Conservation (phyloP, 2,113 vertebrate species). For the Charina bottae region DNA sequence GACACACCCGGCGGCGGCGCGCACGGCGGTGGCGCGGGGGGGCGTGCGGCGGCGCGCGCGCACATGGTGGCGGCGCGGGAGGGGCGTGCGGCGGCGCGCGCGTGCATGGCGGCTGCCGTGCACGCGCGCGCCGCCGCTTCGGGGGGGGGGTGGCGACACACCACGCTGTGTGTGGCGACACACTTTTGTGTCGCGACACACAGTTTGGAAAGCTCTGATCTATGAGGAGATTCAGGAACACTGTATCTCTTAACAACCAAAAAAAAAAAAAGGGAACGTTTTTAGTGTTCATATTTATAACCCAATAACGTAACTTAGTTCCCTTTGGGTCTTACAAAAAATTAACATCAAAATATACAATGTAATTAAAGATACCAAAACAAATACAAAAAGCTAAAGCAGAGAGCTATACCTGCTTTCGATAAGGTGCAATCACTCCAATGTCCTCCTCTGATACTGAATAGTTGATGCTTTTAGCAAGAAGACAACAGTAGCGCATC, state of each 20-base stretch:
- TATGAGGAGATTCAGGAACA: neutral
- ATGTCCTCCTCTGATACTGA: slow-evolving; percentile 79
- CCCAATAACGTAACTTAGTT: neutral
- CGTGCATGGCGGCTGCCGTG: too few species aligned
- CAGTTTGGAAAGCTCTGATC: too few species aligned
- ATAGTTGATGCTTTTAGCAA: slow-evolving; percentile 79
- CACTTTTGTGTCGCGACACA: too few species aligned
- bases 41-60: too few species aligned
- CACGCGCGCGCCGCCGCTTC: too few species aligned
- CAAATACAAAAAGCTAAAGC: neutral
- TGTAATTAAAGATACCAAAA: neutral
- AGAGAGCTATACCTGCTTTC: slow-evolving; percentile 83
- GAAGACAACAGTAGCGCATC: slow-evolving; percentile 91
- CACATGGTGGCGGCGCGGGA: too few species aligned
- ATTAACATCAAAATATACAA: neutral
- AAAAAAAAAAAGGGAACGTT: neutral
- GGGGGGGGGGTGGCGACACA: too few species aligned
- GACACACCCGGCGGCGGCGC: too few species aligned
- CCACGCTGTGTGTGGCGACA: too few species aligned
- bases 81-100: too few species aligned
- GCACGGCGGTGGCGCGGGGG: too few species aligned
- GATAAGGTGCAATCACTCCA: slow-evolving; percentile 91
- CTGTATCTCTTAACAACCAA: neutral
- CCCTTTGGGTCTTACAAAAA: neutral
- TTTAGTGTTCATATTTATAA: neutral